Conservation (phyloP, 2,113 vertebrate genomes). For the Benitochromis conjunctus region DNA sequence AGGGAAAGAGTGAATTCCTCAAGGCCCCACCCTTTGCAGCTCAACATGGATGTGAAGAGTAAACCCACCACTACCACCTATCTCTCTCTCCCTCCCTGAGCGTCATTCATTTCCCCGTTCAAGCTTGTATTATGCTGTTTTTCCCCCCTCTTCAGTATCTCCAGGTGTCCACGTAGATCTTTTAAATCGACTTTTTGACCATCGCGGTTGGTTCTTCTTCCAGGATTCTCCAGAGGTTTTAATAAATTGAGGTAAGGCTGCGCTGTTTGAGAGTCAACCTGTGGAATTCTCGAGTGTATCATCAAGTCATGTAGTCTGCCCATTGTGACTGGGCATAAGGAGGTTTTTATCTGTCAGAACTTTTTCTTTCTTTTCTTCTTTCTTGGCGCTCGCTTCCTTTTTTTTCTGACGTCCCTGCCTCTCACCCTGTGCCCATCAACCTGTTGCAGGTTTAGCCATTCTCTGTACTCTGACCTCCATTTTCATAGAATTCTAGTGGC, state of each 20-base stretch:
- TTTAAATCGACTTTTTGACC: not conserved
- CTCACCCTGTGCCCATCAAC: conserved; percentile 2
- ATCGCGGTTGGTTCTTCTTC: conserved; percentile 1
- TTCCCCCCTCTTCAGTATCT: conserved; percentile 1
- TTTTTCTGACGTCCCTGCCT: not conserved
- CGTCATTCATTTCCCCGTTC: conserved; percentile 59
- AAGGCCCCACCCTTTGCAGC: conserved; percentile 78
- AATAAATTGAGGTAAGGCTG: conserved; percentile 46
- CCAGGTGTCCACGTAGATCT: conserved; percentile 26
- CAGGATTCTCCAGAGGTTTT: not conserved
- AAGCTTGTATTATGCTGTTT: conserved; percentile 34
- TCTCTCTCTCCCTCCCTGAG: not conserved
- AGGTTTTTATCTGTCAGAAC: not conserved
- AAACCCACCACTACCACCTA: conserved; percentile 10
- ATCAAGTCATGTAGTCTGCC: not conserved
- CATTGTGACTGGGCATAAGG: not conserved
- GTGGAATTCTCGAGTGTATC: not conserved
- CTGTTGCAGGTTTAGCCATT: conserved; percentile 41
- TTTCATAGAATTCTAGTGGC: conserved; percentile 1
- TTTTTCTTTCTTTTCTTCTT: not conserved
- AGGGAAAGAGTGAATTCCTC: conserved; percentile 66
- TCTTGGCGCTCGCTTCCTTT: not conserved
- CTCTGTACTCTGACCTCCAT: not conserved
- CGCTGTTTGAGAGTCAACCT: conserved; percentile 3
- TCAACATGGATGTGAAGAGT: conserved; percentile 67